Conservation (phyloP, 2,113 vertebrate genomes). For the Ia io region DNA sequence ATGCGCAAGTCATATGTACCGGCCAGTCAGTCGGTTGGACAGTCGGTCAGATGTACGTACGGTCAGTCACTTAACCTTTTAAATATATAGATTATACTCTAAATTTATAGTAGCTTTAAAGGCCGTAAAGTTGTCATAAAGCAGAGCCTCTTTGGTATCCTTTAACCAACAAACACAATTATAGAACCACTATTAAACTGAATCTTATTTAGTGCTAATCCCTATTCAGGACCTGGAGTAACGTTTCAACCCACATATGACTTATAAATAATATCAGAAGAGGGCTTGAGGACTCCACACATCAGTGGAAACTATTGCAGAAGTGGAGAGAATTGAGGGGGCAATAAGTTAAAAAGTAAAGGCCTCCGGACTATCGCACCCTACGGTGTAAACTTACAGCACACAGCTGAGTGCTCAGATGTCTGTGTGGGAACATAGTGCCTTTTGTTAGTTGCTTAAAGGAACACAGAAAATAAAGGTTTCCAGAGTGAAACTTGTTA, state of each 20-base stretch:
- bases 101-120: neutral
- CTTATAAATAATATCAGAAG: neutral
- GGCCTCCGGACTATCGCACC: too few species aligned
- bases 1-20: too few species aligned
- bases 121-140: neutral
- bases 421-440: neutral
- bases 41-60: too few species aligned
- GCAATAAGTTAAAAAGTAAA: neutral
- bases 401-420: neutral
- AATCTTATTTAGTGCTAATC: neutral
- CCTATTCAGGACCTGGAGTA: neutral
- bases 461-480: neutral
- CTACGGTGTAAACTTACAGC: accelerated
- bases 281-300: neutral
- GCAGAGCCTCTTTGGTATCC: neutral
- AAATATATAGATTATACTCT: neutral
- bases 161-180: neutral
- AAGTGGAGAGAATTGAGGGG: neutral
- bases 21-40: too few species aligned
- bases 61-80: too few species aligned
- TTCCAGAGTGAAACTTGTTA: slow-evolving; percentile 40
- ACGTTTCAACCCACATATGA: neutral
- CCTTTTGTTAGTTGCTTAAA: neutral
- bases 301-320: accelerated
- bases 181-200: neutral